These are phyloP conservation scores for Hirudo medicinalis DNA, from an alignment of 1,140 invertebrate species.

Conservation along the genomic window DNA sequence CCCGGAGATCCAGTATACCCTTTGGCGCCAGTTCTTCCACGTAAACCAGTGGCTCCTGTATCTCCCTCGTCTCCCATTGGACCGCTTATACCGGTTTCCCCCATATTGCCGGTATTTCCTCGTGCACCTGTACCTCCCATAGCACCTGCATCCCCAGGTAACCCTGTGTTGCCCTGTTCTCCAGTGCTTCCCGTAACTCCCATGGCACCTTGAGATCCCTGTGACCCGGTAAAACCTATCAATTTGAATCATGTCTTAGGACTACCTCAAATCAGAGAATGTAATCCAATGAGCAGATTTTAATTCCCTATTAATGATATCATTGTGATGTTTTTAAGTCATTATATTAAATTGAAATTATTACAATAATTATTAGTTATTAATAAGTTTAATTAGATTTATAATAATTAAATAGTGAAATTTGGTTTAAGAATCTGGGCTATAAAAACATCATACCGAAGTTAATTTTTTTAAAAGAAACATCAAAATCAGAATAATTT, in stretches of 20 bases:
- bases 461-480: not conserved
- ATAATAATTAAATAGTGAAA: no score
- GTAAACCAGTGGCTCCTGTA: not conserved
- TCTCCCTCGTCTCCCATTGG: not conserved
- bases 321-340: not conserved
- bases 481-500: not conserved
- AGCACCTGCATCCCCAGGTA: not conserved
- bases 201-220: not conserved
- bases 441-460: no score
- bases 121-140: not conserved
- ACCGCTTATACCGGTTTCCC: not conserved
- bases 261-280: no score
- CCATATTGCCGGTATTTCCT: not conserved
- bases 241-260: no score
- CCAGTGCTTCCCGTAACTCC: not conserved
- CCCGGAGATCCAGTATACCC: conserved; percentile 4
- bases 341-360: not conserved
- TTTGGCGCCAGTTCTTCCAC: not conserved
- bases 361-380: not conserved
- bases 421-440: no score
- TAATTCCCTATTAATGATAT: not conserved
- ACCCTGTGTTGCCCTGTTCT: not conserved
- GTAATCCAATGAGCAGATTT: no score
- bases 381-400: no score
- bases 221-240: not conserved